A percentile compares a stretch with the other conserved stretches of the same genome.
phyloP scores from a whole-genome alignment of 2,797 vertebrate genomes.

The Balearica regulorum region DNA sequence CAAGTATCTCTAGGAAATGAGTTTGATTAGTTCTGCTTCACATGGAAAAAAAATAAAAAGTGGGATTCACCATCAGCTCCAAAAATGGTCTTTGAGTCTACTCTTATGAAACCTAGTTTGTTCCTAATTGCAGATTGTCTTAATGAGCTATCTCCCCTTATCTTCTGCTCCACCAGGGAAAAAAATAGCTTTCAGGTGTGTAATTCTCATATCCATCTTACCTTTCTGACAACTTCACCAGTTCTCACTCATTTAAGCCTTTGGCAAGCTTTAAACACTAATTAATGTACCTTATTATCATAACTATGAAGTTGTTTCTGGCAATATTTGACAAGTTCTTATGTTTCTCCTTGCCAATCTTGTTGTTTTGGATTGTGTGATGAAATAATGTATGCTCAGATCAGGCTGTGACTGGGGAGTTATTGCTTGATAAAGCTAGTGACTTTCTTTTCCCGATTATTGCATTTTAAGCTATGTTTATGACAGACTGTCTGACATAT shows the following conservation, averaged over 20 bases:
- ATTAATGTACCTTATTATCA: not conserved
- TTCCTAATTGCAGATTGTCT: not conserved
- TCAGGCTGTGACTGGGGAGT: not conserved
- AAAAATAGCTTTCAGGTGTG: not conserved
- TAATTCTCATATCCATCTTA: not conserved
- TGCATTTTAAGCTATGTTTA: not conserved
- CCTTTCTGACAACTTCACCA: not conserved
- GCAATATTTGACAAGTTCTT: not conserved
- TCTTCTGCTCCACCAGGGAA: not conserved
- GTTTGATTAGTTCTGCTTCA: not conserved
- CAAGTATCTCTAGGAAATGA: not conserved
- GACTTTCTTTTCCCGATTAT: not conserved
- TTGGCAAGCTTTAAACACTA: not conserved
- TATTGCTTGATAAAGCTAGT: not conserved
- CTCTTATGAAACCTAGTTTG: not conserved
- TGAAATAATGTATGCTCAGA: not conserved
- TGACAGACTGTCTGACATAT: conserved; percentile 24
- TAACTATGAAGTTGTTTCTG: not conserved
- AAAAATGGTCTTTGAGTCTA: not conserved
- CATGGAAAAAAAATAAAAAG: not conserved
- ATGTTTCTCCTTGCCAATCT: not conserved
- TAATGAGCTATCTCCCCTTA: not conserved
- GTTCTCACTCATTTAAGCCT: not conserved
- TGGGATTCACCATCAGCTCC: not conserved
- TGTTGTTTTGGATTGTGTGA: not conserved